Evolutionary conservation across 2,113 vertebrate genomes (phyloP).

Genomic region (Tamias sibiricus): DNA sequence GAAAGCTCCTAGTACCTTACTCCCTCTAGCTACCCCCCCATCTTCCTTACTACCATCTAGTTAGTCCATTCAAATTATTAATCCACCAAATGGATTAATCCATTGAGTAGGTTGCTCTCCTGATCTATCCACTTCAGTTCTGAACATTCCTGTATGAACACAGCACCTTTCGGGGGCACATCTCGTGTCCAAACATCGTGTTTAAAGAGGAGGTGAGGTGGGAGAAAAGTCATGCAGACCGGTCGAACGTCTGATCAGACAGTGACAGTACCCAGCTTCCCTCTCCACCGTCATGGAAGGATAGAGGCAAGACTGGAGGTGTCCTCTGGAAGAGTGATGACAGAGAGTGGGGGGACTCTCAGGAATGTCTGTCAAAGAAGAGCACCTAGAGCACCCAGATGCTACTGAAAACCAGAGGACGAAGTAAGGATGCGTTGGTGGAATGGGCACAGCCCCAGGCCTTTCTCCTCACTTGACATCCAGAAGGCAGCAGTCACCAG

Average conservation of each 20-base stretch:
- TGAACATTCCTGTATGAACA: too few relatives aligned
- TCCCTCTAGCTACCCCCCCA: too few relatives aligned
- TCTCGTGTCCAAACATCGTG: too few relatives aligned
- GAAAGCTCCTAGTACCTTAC: too few relatives aligned
- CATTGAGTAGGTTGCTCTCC: too few relatives aligned
- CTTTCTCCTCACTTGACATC: background rate
- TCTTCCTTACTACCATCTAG: too few relatives aligned
- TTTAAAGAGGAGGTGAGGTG: background rate
- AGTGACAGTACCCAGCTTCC: background rate
- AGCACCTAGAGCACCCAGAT: background rate
- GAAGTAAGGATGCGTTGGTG: background rate
- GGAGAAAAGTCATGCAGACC: background rate
- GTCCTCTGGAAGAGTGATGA: background rate
- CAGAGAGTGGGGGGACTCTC: background rate
- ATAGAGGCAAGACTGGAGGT: background rate
- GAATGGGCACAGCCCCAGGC: background rate
- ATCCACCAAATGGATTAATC: too few relatives aligned
- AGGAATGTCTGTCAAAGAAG: background rate
- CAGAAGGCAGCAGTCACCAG: background rate
- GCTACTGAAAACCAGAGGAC: background rate
- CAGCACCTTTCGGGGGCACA: too few relatives aligned
- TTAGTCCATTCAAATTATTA: too few relatives aligned
- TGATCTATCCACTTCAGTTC: too few relatives aligned
- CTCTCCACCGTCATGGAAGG: accelerated
- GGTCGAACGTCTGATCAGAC: background rate